A percentile compares a stretch with the other conserved stretches of the same genome.
These are phyloP conservation scores for Aspidiotus rigidus DNA, from an alignment of 2,888 invertebrate genomes.

Conservation along the genomic window DNA sequence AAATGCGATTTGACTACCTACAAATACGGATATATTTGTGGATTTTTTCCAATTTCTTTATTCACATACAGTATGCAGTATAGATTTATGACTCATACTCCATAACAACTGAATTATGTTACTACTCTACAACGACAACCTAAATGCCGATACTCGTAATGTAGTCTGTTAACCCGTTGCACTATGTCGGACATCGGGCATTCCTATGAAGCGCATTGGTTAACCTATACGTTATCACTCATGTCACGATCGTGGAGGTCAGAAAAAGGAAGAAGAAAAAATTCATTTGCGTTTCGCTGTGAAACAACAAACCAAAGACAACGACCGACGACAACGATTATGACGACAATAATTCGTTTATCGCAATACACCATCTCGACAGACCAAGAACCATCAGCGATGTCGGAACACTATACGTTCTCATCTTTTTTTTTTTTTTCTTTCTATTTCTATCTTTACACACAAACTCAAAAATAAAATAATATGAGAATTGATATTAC, in stretches of 20 bases:
- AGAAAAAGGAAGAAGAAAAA: conserved; percentile 14
- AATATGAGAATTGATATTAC: conserved; percentile 1
- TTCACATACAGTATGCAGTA: too few species aligned
- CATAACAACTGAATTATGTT: too few species aligned
- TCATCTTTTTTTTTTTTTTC: neutral
- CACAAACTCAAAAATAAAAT: neutral
- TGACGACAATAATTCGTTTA: conserved; percentile 13
- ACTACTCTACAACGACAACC: too few species aligned
- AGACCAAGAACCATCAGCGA: neutral
- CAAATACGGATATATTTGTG: too few species aligned
- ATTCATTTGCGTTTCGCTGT: neutral
- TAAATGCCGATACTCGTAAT: too few species aligned
- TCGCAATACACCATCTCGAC: conserved; percentile 5
- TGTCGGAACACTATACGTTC: neutral
- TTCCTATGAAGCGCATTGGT: neutral
- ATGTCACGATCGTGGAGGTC: neutral
- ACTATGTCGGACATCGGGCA: too few species aligned
- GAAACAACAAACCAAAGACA: too few species aligned
- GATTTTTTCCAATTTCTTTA: too few species aligned
- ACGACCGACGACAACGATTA: neutral
- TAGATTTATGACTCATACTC: too few species aligned
- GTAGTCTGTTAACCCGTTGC: too few species aligned
- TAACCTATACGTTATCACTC: neutral
- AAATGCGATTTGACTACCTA: too few species aligned
- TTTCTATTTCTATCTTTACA: neutral